phyloP scores from a whole-genome alignment of 2,797 vertebrate genomes.

The Platalea minor region DNA sequence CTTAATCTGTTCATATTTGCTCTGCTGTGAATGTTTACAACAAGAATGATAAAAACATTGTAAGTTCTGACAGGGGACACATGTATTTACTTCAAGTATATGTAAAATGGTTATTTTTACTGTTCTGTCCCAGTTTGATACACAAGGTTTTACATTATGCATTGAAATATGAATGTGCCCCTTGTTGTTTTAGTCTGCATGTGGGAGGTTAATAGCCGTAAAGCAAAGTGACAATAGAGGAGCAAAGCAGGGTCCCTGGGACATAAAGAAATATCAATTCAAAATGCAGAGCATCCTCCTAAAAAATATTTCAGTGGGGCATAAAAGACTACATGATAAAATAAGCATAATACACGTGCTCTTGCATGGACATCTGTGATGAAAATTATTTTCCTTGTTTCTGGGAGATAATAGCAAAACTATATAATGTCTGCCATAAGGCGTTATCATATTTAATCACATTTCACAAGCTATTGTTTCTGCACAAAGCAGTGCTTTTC shows the following conservation, averaged over 20 bases:
- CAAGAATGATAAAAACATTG: not conserved
- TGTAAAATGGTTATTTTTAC: not conserved
- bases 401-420: not conserved
- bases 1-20: not conserved
- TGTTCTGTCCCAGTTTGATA: not conserved
- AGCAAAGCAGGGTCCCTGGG: not conserved
- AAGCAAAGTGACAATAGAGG: not conserved
- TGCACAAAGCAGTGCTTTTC: not conserved
- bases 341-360: not conserved
- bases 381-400: constrained; percentile 2
- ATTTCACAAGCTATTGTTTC: constrained; percentile 1
- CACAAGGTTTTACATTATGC: not conserved
- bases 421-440: not conserved
- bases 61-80: not conserved
- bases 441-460: not conserved
- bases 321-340: not conserved
- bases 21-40: not conserved
- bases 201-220: not conserved
- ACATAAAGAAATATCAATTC: not conserved
- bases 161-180: not conserved
- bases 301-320: not conserved
- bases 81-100: constrained; percentile 9
- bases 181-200: not conserved
- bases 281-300: not conserved
- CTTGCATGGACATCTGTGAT: not conserved